A percentile compares a stretch with the other conserved stretches of the same genome.
Conservation (phyloP, 2,888 invertebrate genomes). For the Syrphus vitripennis region DNA sequence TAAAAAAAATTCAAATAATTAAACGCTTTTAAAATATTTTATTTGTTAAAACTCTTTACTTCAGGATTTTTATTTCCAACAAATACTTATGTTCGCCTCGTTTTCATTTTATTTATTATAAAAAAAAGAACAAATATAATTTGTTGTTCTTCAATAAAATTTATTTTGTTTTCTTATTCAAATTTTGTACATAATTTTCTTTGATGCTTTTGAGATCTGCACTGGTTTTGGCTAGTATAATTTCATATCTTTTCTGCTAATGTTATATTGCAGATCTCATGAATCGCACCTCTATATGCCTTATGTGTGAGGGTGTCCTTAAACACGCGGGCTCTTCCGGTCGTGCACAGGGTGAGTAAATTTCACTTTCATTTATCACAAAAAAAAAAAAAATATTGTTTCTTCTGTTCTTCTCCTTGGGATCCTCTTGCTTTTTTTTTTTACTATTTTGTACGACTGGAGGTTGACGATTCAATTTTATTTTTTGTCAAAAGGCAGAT, state of each 20-base stretch:
- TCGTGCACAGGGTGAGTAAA: conserved; percentile 51
- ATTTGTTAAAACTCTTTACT: too few relatives aligned
- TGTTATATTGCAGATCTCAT: conserved; percentile 51
- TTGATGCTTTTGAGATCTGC: conserved; percentile 8
- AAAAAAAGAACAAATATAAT: too few relatives aligned
- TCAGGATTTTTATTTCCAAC: too few relatives aligned
- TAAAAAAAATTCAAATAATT: too few relatives aligned
- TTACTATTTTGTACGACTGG: neutral
- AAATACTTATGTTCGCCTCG: too few relatives aligned
- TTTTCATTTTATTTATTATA: too few relatives aligned
- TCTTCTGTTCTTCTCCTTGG: neutral
- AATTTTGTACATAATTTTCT: neutral
- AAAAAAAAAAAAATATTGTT: neutral
- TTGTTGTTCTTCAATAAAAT: neutral
- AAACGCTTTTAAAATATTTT: too few relatives aligned
- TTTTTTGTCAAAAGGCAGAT: neutral
- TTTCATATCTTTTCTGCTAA: conserved; percentile 31
- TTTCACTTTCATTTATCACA: conserved; percentile 13
- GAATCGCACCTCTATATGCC: conserved; percentile 45
- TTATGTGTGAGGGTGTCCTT: conserved; percentile 43
- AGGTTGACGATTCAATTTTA: neutral
- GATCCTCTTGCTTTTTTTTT: neutral
- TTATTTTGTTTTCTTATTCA: neutral
- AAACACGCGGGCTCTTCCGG: conserved; percentile 28
- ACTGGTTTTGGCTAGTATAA: neutral